Percentiles rank a stretch among this genome's conserved stretches.
Conservation (phyloP, 2,113 vertebrate species). For the Sturnus vulgaris region DNA sequence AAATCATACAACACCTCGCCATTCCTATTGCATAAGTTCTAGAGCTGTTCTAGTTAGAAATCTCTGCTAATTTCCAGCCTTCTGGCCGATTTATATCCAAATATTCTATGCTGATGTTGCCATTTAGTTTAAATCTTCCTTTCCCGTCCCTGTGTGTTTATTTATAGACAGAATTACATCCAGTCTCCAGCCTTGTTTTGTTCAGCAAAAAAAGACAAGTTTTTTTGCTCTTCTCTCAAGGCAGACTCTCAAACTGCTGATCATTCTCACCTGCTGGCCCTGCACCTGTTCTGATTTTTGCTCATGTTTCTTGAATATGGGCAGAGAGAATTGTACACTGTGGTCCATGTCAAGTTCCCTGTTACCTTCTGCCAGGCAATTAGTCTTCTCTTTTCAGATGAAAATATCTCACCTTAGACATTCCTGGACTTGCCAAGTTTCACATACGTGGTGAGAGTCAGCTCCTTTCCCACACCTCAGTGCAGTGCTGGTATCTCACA, state of each 20-base stretch:
- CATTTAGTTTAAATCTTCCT: neutral
- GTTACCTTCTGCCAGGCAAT: neutral
- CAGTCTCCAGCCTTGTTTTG: neutral
- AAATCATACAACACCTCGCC: rapidly evolving
- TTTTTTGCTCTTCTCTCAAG: neutral
- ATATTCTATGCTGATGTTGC: neutral
- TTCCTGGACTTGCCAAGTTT: neutral
- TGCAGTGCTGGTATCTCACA: neutral
- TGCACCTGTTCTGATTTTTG: neutral
- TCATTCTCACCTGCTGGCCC: neutral
- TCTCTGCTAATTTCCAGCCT: neutral
- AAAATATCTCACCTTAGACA: neutral
- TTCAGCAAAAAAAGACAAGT: neutral
- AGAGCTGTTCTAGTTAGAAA: neutral
- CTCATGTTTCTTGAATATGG: neutral
- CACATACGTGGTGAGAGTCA: neutral
- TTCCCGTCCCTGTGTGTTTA: neutral
- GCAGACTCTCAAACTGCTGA: neutral
- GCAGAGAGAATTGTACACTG: neutral
- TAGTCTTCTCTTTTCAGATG: neutral
- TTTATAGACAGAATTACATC: neutral
- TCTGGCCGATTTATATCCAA: neutral
- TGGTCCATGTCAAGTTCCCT: neutral
- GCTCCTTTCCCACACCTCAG: neutral
- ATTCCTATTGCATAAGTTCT: neutral